phyloP scores from a whole-genome alignment of 2,113 vertebrate genomes.

The Myxocyprinus asiaticus region DNA sequence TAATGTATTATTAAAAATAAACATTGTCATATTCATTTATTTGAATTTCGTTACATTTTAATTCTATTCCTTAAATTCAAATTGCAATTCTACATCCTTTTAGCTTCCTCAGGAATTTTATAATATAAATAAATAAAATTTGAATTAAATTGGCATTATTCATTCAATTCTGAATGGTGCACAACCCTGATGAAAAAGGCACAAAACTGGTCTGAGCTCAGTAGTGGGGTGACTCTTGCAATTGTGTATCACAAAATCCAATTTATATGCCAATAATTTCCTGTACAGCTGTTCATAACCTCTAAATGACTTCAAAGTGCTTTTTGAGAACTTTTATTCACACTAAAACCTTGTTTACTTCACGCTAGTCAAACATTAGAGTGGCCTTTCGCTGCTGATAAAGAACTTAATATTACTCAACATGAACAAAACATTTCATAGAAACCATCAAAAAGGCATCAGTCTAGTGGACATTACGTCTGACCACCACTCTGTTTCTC shows the following conservation, averaged over 20 bases:
- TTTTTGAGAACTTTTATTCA: conserved; percentile 31
- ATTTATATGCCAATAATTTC: conserved; percentile 18
- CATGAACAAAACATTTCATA: conserved; percentile 61
- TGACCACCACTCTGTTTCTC: conserved; percentile 37
- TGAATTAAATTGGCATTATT: too few species aligned
- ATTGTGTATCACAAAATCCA: not conserved
- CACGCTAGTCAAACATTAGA: conserved; percentile 12
- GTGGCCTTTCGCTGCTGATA: conserved; percentile 18
- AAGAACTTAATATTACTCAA: conserved; percentile 37
- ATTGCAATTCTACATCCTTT: too few species aligned
- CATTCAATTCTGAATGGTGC: too few species aligned
- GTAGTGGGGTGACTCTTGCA: not conserved
- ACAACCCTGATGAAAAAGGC: not conserved
- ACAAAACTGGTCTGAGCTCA: too few species aligned
- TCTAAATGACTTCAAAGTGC: conserved; percentile 32
- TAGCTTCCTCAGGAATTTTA: too few species aligned
- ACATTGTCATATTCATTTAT: too few species aligned
- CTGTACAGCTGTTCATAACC: conserved; percentile 23
- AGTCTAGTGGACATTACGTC: conserved; percentile 24
- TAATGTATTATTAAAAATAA: too few species aligned
- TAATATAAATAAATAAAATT: too few species aligned
- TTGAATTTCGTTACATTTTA: too few species aligned
- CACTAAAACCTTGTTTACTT: conserved; percentile 13
- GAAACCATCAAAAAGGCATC: conserved; percentile 49
- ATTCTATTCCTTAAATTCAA: not conserved